Evolutionary conservation across 2,797 vertebrate genomes (phyloP), one percentile per base, ranked within the genome.

Genomic region (Halcyon leucocephala): DNA sequence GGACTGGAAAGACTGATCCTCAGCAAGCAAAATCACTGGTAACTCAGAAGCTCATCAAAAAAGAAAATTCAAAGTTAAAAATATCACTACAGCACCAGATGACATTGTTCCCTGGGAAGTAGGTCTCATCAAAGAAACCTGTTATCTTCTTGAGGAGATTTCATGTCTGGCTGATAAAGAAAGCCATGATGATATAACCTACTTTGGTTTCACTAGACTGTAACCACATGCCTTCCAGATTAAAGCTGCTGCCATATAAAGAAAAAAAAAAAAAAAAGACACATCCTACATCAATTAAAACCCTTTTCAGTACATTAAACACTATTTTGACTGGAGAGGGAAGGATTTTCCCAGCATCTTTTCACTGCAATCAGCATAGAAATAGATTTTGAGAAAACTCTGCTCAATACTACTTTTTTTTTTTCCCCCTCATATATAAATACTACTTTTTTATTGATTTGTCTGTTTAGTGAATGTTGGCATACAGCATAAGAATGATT

Each of bases 51-150:
- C 24, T 79, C 11, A 39, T 72, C 7, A 64, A 60, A 66, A 85
- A 73, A 84, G 9, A 89, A 89, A 79, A 73, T 10, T 48, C 48
- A 10, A 58, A 79, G 73, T n/a, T 94, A 89, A 96, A 94, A 94
- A 94, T 90, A 92, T 18, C 13, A 1, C 31, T 37, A 8, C 24
- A 41, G 25, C 26, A 54, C 16, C 48, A 87, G 39, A 86, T 80
- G 81, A 84, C 77, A 73, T 69, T 86, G 74, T 67, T 96, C 51
- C 24, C 9, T 51, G 28, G 28, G 73, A 96, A 95, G 83, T 31
- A 95, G 64, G 86, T 80, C 86, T 96, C 0, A 0, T 82, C 66
- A 90, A 80, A 90, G 60, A 73, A 94, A 82, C 8, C 21, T 87
- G 48, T 57, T 84, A 41, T 81, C 12, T 86, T 46, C 73, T 67